Evolutionary conservation across 1,140 invertebrate genomes (phyloP), one percentile per base, ranked within the genome.

Genomic region (Ooceraea biroi): DNA sequence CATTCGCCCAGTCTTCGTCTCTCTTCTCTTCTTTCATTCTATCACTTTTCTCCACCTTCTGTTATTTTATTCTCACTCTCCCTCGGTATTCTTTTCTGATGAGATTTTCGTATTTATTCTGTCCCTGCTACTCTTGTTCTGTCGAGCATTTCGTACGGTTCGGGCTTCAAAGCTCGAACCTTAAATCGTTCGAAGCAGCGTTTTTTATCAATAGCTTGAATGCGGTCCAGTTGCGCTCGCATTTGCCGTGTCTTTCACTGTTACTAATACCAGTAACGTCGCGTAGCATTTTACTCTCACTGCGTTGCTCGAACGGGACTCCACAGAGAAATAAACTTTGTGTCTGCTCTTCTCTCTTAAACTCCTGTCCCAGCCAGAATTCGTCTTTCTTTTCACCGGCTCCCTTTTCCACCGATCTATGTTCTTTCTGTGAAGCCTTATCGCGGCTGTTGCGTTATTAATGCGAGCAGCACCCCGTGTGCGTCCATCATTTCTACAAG

Each of bases 401-500:
- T 44, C 27, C 8, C 44, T 46, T 50, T 30, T 58, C 68, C 30
- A 30, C 44, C 63, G 63, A 78, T 78, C 52, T 50, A 17, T 22
- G 50, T 8, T 46, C 50, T 30, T 50, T 50, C 50, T 19, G 27
- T 12, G 50, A 52, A 52, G n/a, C 25, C 14, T 36, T 71, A 71
- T 55, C 68, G 68, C 41, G 36, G 17, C 22, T 27, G 48, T 27
- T 69, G 65, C 65, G 36, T 80, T 71, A 80, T 80, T 80, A 80
- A 80, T 71, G 65, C 65, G 65, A 71, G 36, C 8, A 80, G 69
- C 76, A 48, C 52, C 48, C 11, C 48, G 22, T 22, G 48, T 11
- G 50, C 63, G 50, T 80, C 76, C 65, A 80, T 80, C 76, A 71
- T 80, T 80, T 80, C 50, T 30, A 36, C 50, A 36, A 30, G 50